Conservation (phyloP, 2,113 vertebrate genomes). For the Neolamprologus kungweensis region DNA sequence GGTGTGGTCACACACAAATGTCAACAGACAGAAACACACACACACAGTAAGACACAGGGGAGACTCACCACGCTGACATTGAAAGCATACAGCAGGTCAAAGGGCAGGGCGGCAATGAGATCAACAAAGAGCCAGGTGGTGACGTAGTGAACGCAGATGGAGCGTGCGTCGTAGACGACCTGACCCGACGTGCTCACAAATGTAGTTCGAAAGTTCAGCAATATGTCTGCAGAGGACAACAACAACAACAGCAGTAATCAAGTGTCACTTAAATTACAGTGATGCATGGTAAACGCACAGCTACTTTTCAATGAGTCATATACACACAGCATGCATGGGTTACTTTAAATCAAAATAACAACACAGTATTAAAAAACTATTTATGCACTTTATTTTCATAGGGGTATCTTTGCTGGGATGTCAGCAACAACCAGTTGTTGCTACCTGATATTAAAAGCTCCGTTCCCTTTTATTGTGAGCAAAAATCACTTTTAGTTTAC, state of each 20-base stretch:
- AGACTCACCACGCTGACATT: conserved; percentile 78
- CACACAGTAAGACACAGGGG: not conserved
- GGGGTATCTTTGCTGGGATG: not conserved
- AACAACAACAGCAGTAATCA: not conserved
- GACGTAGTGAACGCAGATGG: conserved; percentile 80
- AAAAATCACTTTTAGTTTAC: not conserved
- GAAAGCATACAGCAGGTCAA: conserved; percentile 79
- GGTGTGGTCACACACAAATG: not conserved
- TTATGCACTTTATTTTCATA: not conserved
- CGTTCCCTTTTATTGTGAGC: not conserved
- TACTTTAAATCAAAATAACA: not conserved
- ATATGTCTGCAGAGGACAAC: conserved; percentile 63
- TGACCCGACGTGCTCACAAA: conserved; percentile 81
- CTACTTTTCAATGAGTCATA: not conserved
- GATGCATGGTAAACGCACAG: not conserved
- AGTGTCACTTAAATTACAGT: not conserved
- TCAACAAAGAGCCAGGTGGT: conserved; percentile 83
- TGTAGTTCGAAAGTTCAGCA: conserved; percentile 78
- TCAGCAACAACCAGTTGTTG: not conserved
- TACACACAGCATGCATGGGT: not conserved
- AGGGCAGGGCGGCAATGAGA: conserved; percentile 78
- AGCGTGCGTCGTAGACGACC: conserved; percentile 79
- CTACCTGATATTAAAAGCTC: not conserved
- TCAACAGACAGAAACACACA: not conserved
- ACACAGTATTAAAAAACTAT: not conserved